Evolutionary conservation across 2,113 vertebrate species (phyloP).

Genomic region (Alethe diademata): DNA sequence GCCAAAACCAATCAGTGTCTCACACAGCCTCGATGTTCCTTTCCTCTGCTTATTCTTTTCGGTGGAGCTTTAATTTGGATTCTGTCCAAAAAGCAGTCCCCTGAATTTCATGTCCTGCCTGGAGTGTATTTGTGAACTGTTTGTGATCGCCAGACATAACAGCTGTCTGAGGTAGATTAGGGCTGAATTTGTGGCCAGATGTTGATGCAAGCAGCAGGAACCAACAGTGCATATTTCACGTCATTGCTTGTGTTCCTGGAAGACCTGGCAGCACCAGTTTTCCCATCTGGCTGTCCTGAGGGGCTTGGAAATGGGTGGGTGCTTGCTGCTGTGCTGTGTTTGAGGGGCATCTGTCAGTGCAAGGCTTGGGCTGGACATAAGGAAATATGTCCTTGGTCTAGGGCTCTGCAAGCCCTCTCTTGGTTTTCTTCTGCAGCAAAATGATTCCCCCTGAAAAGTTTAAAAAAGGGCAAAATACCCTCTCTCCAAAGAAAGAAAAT

Average conservation of each 20-base stretch:
- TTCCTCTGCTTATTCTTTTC: conserved; percentile 21
- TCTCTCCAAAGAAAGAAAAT: background rate
- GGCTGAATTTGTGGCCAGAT: conserved; percentile 17
- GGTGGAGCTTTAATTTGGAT: conserved; percentile 4
- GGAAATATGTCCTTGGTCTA: background rate
- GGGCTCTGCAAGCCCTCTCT: background rate
- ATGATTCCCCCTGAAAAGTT: background rate
- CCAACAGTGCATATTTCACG: rapidly evolving
- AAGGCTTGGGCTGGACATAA: background rate
- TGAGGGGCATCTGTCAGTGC: background rate
- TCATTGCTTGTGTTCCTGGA: background rate
- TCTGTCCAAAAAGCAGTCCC: conserved; percentile 16
- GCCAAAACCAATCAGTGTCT: background rate
- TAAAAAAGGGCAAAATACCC: background rate
- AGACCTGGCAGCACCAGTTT: background rate
- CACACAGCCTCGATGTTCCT: background rate
- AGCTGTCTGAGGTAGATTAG: conserved; percentile 34
- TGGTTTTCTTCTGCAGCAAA: background rate
- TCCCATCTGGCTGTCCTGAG: background rate
- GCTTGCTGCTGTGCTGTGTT: background rate
- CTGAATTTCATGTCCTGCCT: conserved; percentile 5
- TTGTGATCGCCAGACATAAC: conserved; percentile 37
- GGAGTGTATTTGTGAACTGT: background rate
- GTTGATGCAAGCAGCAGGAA: background rate
- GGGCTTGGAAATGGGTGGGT: background rate